Evolutionary conservation across 1,140 invertebrate species (phyloP).

Genomic region (Micrasema longulum): DNA sequence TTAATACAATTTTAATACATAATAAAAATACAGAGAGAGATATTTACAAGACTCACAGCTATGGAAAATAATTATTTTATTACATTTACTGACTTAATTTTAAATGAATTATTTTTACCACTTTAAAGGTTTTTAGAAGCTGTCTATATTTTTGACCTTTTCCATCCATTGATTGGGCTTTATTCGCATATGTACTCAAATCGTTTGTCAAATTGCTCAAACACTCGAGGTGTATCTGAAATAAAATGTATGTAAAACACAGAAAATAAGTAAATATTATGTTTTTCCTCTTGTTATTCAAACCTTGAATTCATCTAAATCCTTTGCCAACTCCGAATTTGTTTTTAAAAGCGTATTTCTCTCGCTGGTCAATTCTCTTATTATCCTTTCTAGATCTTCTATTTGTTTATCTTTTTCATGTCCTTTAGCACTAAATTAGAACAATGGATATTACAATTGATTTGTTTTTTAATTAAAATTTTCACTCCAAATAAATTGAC

Average conservation of each 20-base stretch:
- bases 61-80: too few species aligned
- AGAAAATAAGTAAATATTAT: background rate
- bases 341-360: conserved; percentile 14
- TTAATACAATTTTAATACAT: too few species aligned
- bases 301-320: conserved; percentile 21
- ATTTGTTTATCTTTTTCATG: conserved; percentile 2
- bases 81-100: too few species aligned
- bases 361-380: conserved; percentile 18
- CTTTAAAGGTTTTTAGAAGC: conserved; percentile 27
- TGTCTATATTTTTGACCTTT: conserved; percentile 23
- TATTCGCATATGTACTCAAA: conserved; percentile 9
- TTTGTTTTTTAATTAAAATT: too few species aligned
- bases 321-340: conserved; percentile 5
- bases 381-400: conserved; percentile 21
- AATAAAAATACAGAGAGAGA: too few species aligned
- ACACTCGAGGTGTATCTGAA: conserved; percentile 15
- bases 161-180: conserved; percentile 7
- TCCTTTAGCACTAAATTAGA: conserved; percentile 1
- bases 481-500: too few species aligned
- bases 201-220: conserved; percentile 28
- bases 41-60: too few species aligned
- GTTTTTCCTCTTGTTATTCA: too few species aligned
- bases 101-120: conserved; percentile 4
- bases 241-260: background rate
- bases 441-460: too few species aligned